These are phyloP conservation scores for Fragum sueziense DNA, from an alignment of 2,888 invertebrate genomes.

Conservation along the genomic window DNA sequence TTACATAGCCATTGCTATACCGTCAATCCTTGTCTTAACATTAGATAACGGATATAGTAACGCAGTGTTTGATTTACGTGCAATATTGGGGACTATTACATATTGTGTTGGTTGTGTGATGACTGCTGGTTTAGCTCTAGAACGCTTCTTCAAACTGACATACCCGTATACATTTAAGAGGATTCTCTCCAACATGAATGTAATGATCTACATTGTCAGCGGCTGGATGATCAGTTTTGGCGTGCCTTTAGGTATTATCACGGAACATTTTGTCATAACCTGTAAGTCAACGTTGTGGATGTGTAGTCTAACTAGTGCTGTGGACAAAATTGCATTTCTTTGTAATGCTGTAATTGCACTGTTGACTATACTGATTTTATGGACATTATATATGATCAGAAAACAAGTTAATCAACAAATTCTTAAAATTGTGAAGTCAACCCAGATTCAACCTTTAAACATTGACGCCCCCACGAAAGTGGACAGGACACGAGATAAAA, in stretches of 20 bases:
- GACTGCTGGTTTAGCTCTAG: too few relatives aligned
- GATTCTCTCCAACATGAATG: neutral
- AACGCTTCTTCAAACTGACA: neutral
- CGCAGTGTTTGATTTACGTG: neutral
- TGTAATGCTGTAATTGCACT: neutral
- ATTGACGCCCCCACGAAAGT: too few relatives aligned
- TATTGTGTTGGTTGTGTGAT: too few relatives aligned
- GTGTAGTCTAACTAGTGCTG: neutral
- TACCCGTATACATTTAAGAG: neutral
- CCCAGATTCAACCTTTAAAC: neutral
- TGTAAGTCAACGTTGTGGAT: neutral
- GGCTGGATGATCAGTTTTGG: neutral
- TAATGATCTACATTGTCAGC: neutral
- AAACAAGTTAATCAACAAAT: neutral
- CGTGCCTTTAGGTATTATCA: neutral
- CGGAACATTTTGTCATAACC: neutral
- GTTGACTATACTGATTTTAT: neutral
- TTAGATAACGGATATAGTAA: neutral
- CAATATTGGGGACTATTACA: too few relatives aligned
- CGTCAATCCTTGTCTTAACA: neutral
- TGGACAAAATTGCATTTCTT: neutral
- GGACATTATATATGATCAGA: neutral
- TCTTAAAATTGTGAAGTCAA: neutral
- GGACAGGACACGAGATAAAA: too few relatives aligned
- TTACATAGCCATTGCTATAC: neutral